phyloP scores from a whole-genome alignment of 2,888 invertebrate genomes.

The Patella pellucida region DNA sequence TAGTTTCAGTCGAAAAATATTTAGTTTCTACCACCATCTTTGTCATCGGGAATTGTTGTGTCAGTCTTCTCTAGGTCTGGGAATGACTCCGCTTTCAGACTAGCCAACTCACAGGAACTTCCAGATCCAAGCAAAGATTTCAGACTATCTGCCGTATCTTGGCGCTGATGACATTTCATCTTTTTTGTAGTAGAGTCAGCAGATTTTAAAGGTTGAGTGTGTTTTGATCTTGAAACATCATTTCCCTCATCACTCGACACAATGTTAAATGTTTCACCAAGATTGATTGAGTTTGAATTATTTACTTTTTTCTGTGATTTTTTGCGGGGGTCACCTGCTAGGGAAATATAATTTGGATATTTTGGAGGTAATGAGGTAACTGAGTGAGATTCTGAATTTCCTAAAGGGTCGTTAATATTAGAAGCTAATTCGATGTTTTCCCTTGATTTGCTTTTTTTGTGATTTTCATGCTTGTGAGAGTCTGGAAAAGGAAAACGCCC shows the following conservation, averaged over 20 bases:
- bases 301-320: neutral
- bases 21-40: too few relatives aligned
- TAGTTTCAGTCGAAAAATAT: too few relatives aligned
- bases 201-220: neutral
- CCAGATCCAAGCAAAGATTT: conserved; percentile 30
- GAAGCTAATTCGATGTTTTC: neutral
- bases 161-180: conserved; percentile 28
- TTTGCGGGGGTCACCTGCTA: neutral
- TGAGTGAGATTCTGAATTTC: neutral
- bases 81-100: conserved; percentile 22
- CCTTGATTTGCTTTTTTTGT: neutral
- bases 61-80: neutral
- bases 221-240: neutral
- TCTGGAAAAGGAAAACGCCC: neutral
- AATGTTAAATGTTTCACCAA: neutral
- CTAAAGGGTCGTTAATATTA: neutral
- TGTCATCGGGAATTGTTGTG: too few relatives aligned
- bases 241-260: neutral
- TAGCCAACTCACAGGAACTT: conserved; percentile 31
- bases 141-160: conserved; percentile 30
- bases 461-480: neutral
- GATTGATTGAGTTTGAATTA: neutral
- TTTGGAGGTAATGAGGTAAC: neutral
- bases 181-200: too few relatives aligned
- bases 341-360: too few relatives aligned